Percentiles rank a stretch among this genome's conserved stretches.
Evolutionary conservation across 2,113 vertebrate genomes (phyloP).

Genomic region (Myiopsitta monachus): DNA sequence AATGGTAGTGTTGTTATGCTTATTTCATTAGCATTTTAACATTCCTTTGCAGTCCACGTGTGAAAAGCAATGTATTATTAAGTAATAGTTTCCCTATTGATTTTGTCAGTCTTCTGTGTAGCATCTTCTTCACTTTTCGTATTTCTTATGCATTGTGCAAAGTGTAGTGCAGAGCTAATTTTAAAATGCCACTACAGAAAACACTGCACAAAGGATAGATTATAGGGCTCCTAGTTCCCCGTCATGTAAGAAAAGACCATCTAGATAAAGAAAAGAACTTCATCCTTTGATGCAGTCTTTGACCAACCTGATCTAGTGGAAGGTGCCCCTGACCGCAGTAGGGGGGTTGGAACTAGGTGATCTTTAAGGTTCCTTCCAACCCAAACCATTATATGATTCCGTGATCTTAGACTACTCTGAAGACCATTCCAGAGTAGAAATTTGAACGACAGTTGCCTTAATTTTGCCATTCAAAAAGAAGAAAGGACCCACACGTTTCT

Average conservation of each 20-base stretch:
- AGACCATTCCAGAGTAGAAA: neutral
- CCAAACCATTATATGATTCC: neutral
- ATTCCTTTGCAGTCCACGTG: neutral
- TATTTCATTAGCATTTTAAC: neutral
- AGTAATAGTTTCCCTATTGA: neutral
- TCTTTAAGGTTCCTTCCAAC: neutral
- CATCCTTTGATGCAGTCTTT: neutral
- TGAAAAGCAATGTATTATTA: neutral
- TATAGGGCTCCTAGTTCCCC: neutral
- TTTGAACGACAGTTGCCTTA: neutral
- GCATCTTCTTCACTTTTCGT: fast-evolving
- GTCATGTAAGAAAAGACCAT: neutral
- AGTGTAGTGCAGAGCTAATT: neutral
- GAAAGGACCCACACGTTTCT: neutral
- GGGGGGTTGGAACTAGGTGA: neutral
- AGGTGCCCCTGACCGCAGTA: neutral
- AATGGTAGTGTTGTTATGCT: neutral
- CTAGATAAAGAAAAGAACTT: neutral
- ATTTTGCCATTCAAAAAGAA: neutral
- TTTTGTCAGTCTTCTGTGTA: neutral
- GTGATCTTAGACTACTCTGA: neutral
- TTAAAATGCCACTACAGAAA: neutral
- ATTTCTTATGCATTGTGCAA: neutral
- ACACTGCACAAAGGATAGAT: neutral
- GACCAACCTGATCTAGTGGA: neutral